Base-by-base conservation (phyloP, 2,888 invertebrate species). In the Arge pagana region DNA sequence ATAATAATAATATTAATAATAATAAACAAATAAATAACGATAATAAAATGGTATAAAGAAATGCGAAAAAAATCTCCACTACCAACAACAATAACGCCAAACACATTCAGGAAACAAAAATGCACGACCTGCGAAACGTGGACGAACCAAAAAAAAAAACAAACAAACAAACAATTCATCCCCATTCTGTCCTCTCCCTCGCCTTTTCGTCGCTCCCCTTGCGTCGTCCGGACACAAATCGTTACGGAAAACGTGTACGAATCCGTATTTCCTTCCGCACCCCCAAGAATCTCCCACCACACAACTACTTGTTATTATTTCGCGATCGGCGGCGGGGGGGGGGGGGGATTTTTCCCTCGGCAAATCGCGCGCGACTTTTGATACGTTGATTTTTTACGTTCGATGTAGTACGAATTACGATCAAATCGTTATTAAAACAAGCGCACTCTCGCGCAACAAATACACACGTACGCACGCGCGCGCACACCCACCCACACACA, bases 131-230 rank as follows among this genome's bases (percentile, higher is more conserved):
- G 18, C 41, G 43, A 54, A 42, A 39, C 43, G 37, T 15, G 42
- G 11, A n/a, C 19, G 24, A 15, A 36, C 33, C 1, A 30, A 24
- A 19, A 28, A 26, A 40, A 45, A 21, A 31, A 2, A 24, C 31
- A 30, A 37, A 45, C 43, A 42, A 53, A 55, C 55, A 52, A 49
- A 52, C 39, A 28, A 41, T 54, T 48, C 28, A 53, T 50, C 48
- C 37, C 50, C 49, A 53, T 53, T 53, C 48, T 51, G 39, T 50
- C 53, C 45, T 18, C 48, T 51, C 33, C 18, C 49, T 54, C 50
- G 39, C 43, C 49, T 54, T 28, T 10, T 28, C 28, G 28, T n/a
- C n/a, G n/a, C n/a, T n/a, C n/a, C n/a, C n/a, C n/a, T n/a, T n/a
- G n/a, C n/a, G n/a, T n/a, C n/a, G n/a, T n/a, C n/a, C n/a, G n/a